Base-by-base conservation (phyloP, 2,797 vertebrate genomes). In the Prionace glauca region DNA sequence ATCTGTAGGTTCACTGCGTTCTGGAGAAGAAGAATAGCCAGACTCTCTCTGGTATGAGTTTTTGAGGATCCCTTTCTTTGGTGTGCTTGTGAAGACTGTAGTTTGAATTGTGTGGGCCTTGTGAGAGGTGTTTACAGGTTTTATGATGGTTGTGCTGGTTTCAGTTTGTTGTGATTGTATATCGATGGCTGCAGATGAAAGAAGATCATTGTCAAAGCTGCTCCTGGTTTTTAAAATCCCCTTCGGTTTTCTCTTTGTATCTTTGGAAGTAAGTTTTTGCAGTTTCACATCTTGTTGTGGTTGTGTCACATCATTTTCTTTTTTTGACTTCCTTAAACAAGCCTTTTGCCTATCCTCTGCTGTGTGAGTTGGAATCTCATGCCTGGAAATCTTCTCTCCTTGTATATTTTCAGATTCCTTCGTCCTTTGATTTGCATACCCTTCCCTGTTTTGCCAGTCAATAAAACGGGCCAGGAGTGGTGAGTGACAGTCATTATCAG, bases 51-150 rank as follows among this genome's bases (percentile, higher is more conserved):
- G 97, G n/a, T 97, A 97, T 24, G 97, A 96, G 96, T 98, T 98
- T 96, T 98, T 98, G 10, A 98, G 97, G 96, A 98, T 98, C 32
- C 98, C 98, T 96, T 98, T 98, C 96, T 98, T 98, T 50, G 98
- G 98, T 97, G 98, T 97, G 96, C 98, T 98, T 81, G 97, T 92
- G n/a, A 36, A 92, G 62, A 92, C 20, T 69, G 65, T 41, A 24
- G 20, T 67, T 92, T 65, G 90, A 20, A 41, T 9, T 24, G 0
- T 96, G 96, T 71, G 96, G 91, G 95, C 96, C 96, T 79, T 95
- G 88, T 91, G 96, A 96, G 96, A 96, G 84, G 65, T 96, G 90
- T 96, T 60, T 5, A 96, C 96, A 95, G 96, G 84, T 86, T 79
- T 96, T 95, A 96, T 96, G 95, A 45, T 50, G 96, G 96, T 9